Evolutionary conservation across 1,140 invertebrate genomes (phyloP).

Genomic region (Neodiprion fabricii): DNA sequence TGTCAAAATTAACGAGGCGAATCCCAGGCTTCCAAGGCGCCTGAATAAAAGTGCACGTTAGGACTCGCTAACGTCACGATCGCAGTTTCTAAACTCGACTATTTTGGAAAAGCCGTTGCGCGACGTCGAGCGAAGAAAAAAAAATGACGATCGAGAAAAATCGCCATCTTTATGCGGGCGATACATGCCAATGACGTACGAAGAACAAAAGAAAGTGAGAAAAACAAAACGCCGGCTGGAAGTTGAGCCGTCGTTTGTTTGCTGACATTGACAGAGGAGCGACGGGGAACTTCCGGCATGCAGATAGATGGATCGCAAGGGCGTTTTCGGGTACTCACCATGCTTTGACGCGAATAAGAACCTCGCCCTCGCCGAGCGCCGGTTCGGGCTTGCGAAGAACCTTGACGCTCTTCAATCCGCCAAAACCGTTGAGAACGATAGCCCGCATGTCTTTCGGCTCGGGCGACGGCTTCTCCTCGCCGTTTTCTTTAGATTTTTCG

Average conservation of each 20-base stretch:
- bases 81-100: too few relatives aligned
- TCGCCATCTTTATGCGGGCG: background rate
- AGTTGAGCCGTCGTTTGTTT: too few relatives aligned
- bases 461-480: slow-evolving; percentile 66
- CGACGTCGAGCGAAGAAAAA: too few relatives aligned
- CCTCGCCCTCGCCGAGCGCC: slow-evolving; percentile 75
- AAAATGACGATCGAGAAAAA: background rate
- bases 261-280: background rate
- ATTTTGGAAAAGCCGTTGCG: too few relatives aligned
- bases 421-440: slow-evolving; percentile 83
- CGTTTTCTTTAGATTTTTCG: slow-evolving; percentile 59
- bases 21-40: too few relatives aligned
- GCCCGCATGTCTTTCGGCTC: slow-evolving; percentile 82
- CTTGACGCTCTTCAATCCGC: slow-evolving; percentile 84
- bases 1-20: background rate
- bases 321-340: slow-evolving; percentile 70
- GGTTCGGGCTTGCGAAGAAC: slow-evolving; percentile 81
- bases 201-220: background rate
- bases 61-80: too few relatives aligned
- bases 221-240: background rate
- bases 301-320: slow-evolving; percentile 17
- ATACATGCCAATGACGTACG: background rate
- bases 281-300: background rate
- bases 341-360: slow-evolving; percentile 83
- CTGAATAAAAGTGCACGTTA: too few relatives aligned